Evolutionary conservation across 2,113 vertebrate genomes (phyloP), one percentile per base, ranked within the genome.

Genomic region (Cephalopholis sonnerati): DNA sequence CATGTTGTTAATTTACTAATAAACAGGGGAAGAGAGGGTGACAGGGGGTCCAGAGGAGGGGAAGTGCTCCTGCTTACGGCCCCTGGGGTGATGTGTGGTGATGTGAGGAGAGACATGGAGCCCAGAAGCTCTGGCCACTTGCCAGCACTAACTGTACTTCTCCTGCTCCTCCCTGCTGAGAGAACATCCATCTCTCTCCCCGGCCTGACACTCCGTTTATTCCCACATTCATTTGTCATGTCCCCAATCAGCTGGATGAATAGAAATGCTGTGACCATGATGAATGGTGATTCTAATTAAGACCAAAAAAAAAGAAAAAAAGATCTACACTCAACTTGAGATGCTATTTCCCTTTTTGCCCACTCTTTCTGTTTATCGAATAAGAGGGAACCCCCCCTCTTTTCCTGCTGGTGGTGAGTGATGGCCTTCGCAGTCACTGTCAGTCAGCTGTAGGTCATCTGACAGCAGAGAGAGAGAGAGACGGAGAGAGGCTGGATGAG

Each of bases 221-320:
- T 96, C 96, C 87, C 74, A 96, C 95, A 96, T 96, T 96, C 97
- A 97, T 97, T 97, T 97, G 96, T 97, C 96, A 97, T 97, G 96
- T 97, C 96, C 93, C 94, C 95, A 96, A 96, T 96, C 96, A 96
- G 96, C 89, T 92, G 94, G 95, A 97, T 97, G 96, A 97, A 97
- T 96, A 96, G 96, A 94, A 96, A 95, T 80, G 90, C 93, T 94
- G 66, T 91, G 90, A 93, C 92, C 85, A 92, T 97, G 96, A 97
- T 97, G 94, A 95, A 97, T 97, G 95, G 94, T 81, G 77, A 88
- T 94, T 96, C 94, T 97, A 96, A 97, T 97, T 97, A 96, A 94
- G 95, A 95, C 92, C 95, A 92, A 95, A 95, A 94, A 84, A 55
- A 66, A 79, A 77, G 79, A 62, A 95, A 92, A 36, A 36, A 36